Conservation (phyloP, 1,140 invertebrate species). For the Sminthurides bifidus region DNA sequence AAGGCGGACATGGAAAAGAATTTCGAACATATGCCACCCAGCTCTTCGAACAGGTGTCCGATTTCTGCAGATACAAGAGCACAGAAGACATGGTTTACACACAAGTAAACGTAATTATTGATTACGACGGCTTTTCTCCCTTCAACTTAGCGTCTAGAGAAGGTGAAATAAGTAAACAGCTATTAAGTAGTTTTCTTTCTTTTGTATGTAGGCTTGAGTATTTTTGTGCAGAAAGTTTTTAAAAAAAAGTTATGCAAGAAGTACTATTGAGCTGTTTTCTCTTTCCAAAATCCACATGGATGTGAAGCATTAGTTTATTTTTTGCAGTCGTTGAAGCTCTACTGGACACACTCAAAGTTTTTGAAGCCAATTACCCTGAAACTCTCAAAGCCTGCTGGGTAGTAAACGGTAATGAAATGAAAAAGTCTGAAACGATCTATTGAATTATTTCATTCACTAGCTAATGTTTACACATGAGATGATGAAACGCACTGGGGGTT, state of each 20-base stretch:
- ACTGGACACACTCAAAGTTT: background rate
- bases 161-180: background rate
- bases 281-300: too few species aligned
- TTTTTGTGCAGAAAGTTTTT: background rate
- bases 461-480: too few species aligned
- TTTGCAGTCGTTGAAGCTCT: background rate
- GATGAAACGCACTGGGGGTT: background rate
- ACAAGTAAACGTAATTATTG: background rate
- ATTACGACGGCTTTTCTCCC: slow-evolving; percentile 1
- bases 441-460: background rate
- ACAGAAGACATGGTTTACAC: background rate
- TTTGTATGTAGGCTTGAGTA: background rate
- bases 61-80: slow-evolving; percentile 1
- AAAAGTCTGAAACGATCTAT: background rate
- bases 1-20: background rate
- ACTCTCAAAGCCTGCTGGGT: background rate
- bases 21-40: background rate
- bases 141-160: background rate
- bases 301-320: too few species aligned
- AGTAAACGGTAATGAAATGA: background rate
- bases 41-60: slow-evolving; percentile 1
- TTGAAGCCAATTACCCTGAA: slow-evolving; percentile 2
- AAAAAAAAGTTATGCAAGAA: too few species aligned
- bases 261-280: too few species aligned
- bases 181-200: background rate